Base-by-base conservation (phyloP, 1,140 invertebrate species). In the Scylla paramamosain region DNA sequence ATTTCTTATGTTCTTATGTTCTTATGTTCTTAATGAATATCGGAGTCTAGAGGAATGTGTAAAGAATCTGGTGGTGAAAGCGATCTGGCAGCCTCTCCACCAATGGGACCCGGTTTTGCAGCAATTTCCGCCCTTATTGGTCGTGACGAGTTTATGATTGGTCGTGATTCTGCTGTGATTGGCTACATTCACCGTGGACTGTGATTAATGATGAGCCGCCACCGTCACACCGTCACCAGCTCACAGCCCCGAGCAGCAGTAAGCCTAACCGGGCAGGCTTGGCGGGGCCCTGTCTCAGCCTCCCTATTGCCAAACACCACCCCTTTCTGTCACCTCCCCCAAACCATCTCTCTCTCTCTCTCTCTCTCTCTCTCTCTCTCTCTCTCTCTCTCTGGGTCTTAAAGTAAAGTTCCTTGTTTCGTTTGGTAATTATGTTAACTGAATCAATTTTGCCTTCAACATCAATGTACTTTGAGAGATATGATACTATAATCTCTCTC, bases 81-180 rank as follows among this genome's bases (percentile, higher is more conserved):
- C 82, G 92, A 87, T 39, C 84, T 84, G 45, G 84, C 92, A 93
- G 25, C 32, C 45, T 20, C 82, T 29, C 92, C 14, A 93, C 92
- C 92, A 93, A 93, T 93, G 82, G n/a, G 83, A 87, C 83, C 82
- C 45, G 83, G 82, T 84, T 52, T 45, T 25, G 0, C 48, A 28
- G 25, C 32, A 93, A 28, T 87, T 83, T 25, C 92, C 82, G 82
- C 92, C 92, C 92, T 45, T 93, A 59, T 93, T 93, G 92, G 92
- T 93, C 48, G 92, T 93, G 84, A 93, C 92, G 82, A 93, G 92
- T 87, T 93, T 87, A 93, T 93, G 92, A 93, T 93, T 93, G 92
- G 92, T 93, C n/a, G 90, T 82, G 90, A 91, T 91, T 91, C 52
- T 31, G 29, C 90, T 91, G 92, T 87, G 92, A 93, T 93, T 93